phyloP scores from a whole-genome alignment of 2,797 vertebrate genomes.

The Mus caroli region DNA sequence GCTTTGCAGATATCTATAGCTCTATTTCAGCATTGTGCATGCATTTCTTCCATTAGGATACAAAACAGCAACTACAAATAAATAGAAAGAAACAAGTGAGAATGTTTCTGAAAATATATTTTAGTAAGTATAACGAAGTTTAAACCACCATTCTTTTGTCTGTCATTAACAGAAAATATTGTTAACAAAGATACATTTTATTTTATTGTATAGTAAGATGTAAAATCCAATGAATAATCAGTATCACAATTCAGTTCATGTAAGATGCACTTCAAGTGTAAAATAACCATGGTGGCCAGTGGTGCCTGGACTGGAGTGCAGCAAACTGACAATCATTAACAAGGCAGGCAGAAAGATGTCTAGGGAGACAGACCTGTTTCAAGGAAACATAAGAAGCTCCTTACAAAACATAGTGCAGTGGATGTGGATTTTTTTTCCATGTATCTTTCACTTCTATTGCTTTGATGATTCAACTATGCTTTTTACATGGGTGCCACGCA shows the following conservation, averaged over 20 bases:
- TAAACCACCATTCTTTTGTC: not conserved
- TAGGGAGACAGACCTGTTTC: not conserved
- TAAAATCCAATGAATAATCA: not conserved
- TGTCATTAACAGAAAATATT: not conserved
- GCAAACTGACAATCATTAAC: not conserved
- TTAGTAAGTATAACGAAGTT: slow-evolving; percentile 6
- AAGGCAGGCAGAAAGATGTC: no score
- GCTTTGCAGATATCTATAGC: not conserved
- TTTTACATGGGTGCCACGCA: no score
- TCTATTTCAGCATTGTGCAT: no score
- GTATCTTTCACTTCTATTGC: not conserved
- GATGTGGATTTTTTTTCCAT: not conserved
- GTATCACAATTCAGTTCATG: not conserved
- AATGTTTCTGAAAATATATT: slow-evolving; percentile 12
- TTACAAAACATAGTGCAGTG: not conserved
- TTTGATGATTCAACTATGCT: not conserved
- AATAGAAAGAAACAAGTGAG: not conserved
- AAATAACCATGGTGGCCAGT: not conserved
- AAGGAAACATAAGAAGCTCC: not conserved
- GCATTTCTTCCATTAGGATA: not conserved
- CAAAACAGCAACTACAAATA: not conserved
- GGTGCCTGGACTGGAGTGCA: not conserved
- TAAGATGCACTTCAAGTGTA: not conserved
- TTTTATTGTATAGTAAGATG: not conserved
- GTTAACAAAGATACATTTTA: not conserved